Percentiles rank a stretch among this genome's conserved stretches.
These are phyloP conservation scores for Siphamia tubifer DNA, from an alignment of 2,113 vertebrate genomes.

Conservation along the genomic window DNA sequence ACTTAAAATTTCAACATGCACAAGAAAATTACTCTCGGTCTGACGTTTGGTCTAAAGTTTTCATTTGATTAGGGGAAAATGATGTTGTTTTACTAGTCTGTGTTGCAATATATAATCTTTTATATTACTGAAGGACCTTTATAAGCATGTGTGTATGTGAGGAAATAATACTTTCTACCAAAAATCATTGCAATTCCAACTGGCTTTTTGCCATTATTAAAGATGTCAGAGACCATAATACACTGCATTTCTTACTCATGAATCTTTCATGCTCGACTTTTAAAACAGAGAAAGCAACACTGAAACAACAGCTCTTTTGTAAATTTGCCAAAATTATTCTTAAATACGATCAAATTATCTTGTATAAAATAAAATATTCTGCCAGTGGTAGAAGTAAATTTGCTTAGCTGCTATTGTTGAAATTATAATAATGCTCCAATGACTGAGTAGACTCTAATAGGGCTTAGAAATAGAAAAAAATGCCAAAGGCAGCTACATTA, in stretches of 20 bases:
- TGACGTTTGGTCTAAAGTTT: too few relatives aligned
- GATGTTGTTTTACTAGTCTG: too few relatives aligned
- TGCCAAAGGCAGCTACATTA: too few relatives aligned
- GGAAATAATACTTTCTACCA: not conserved
- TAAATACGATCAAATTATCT: too few relatives aligned
- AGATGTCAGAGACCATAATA: conserved; percentile 7
- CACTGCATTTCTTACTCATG: conserved; percentile 2
- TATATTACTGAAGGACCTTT: not conserved
- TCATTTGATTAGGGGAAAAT: not conserved
- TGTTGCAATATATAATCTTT: not conserved
- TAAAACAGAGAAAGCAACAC: not conserved
- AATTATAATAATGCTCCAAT: too few relatives aligned
- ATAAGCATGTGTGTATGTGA: not conserved
- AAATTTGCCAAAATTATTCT: too few relatives aligned
- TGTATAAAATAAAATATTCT: too few relatives aligned
- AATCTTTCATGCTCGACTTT: conserved; percentile 12
- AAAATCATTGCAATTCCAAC: not conserved
- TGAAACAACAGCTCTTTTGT: too few relatives aligned
- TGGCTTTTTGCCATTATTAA: not conserved
- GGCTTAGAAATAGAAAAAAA: too few relatives aligned
- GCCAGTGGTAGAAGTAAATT: too few relatives aligned
- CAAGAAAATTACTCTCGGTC: not conserved
- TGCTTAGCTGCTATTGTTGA: too few relatives aligned
- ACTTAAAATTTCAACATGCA: not conserved
- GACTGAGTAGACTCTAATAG: too few relatives aligned